Evolutionary conservation across 1,140 invertebrate genomes (phyloP).

Genomic region (Lasioglossum albipes): DNA sequence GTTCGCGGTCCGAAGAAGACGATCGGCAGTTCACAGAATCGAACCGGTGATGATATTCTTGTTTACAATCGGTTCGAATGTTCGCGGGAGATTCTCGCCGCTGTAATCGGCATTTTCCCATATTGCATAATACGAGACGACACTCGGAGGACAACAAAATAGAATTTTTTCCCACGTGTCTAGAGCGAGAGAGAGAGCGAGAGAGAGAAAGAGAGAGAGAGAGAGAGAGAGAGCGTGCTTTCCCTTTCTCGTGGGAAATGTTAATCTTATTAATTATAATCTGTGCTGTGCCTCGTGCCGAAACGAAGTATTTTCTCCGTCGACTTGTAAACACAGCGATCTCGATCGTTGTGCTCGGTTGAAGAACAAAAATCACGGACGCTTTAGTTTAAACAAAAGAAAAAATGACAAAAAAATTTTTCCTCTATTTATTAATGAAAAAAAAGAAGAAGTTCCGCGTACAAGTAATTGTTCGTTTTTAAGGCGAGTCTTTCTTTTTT

Average conservation of each 20-base stretch:
- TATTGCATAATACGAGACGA: conserved; percentile 41
- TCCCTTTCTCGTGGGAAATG: conserved; percentile 49
- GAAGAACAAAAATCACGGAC: not conserved
- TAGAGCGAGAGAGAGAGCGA: not conserved
- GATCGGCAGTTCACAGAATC: not conserved
- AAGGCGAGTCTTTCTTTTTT: conserved; percentile 4
- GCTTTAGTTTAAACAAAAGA: conserved; percentile 7
- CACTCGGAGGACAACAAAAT: conserved; percentile 47
- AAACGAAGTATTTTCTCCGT: conserved; percentile 7
- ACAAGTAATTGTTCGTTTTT: conserved; percentile 10
- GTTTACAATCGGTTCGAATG: conserved; percentile 8
- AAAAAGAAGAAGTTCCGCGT: conserved; percentile 1
- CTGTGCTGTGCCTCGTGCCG: conserved; percentile 6
- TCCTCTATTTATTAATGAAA: conserved; percentile 7
- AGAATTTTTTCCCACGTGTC: conserved; percentile 32
- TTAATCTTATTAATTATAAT: conserved; percentile 41
- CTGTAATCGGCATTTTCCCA: conserved; percentile 45
- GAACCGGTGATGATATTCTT: not conserved
- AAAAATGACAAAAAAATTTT: not conserved
- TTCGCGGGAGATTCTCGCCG: conserved; percentile 4
- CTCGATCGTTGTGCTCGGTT: not conserved
- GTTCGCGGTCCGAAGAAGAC: conserved; percentile 2
- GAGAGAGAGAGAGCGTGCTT: conserved; percentile 10
- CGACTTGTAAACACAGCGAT: conserved; percentile 1
- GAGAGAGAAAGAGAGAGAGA: too few relatives aligned